Evolutionary conservation across 1,140 invertebrate species (phyloP).

Genomic region (Patella vulgata): DNA sequence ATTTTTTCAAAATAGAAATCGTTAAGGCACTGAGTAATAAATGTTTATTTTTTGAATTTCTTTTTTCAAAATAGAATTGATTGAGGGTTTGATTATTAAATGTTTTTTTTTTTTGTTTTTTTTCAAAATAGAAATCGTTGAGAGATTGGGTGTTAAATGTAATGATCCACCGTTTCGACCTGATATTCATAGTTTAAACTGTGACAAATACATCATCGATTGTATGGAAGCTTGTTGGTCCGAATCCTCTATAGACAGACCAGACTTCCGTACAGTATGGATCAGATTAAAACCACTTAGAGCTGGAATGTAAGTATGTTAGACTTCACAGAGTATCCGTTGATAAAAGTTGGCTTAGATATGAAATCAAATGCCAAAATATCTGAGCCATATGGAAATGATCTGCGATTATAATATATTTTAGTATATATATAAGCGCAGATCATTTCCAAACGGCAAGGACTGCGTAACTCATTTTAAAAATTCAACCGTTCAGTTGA

Average conservation of each 20-base stretch:
- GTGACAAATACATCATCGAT: constrained; percentile 50
- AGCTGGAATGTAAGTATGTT: constrained; percentile 88
- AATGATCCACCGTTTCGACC: constrained; percentile 65
- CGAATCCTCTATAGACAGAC: constrained; percentile 61
- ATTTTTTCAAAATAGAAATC: too few relatives aligned
- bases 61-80: too few relatives aligned
- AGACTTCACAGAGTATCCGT: too few relatives aligned
- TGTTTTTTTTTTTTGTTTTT: too few relatives aligned
- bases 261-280: constrained; percentile 73
- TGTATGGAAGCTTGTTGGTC: constrained; percentile 64
- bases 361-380: neutral
- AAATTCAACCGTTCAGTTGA: too few relatives aligned
- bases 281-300: constrained; percentile 81
- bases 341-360: too few relatives aligned
- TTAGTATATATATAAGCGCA: too few relatives aligned
- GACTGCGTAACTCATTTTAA: too few relatives aligned
- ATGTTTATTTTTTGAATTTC: too few relatives aligned
- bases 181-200: constrained; percentile 36
- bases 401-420: neutral
- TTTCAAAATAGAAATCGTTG: constrained; percentile 43
- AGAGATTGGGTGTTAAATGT: constrained; percentile 21
- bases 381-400: neutral
- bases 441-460: too few relatives aligned
- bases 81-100: too few relatives aligned
- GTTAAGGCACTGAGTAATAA: too few relatives aligned